phyloP scores from a whole-genome alignment of 2,113 vertebrate genomes.

The Gadus chalcogrammus region DNA sequence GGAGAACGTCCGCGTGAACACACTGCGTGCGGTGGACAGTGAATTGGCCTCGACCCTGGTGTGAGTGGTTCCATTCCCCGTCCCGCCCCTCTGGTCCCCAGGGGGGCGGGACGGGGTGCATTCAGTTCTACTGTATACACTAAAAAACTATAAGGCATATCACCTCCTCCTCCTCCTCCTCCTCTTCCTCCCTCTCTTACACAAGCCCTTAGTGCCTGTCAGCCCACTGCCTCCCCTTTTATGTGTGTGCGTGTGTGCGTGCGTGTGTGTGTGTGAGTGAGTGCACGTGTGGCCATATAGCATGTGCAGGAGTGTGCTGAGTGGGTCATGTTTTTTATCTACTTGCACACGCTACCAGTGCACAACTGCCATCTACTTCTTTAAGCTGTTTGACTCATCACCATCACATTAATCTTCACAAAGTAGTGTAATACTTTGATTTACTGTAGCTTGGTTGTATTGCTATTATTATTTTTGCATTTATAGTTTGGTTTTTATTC shows the following conservation, averaged over 20 bases:
- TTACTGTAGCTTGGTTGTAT: slow-evolving; percentile 89
- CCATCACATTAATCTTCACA: slow-evolving; percentile 78
- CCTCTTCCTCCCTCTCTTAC: slow-evolving; percentile 56
- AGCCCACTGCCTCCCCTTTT: slow-evolving; percentile 76
- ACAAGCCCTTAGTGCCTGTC: slow-evolving; percentile 73
- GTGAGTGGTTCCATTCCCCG: slow-evolving; percentile 66
- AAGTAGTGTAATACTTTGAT: slow-evolving; percentile 83
- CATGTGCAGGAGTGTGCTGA: slow-evolving; percentile 63
- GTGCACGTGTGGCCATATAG: slow-evolving; percentile 26
- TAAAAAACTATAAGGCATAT: slow-evolving; percentile 72
- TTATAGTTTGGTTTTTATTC: slow-evolving; percentile 85
- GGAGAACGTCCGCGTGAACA: neutral
- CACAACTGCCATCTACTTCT: slow-evolving; percentile 96
- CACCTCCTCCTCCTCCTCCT: slow-evolving; percentile 55
- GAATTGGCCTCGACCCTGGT: slow-evolving; percentile 58
- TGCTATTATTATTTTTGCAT: slow-evolving; percentile 74
- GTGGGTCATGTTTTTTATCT: slow-evolving; percentile 87
- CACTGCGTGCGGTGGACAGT: slow-evolving; percentile 31
- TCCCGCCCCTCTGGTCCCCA: slow-evolving; percentile 71
- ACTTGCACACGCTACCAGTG: slow-evolving; percentile 93
- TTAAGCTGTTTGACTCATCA: slow-evolving; percentile 96
- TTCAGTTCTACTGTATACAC: slow-evolving; percentile 74
- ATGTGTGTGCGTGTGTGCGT: slow-evolving; percentile 79
- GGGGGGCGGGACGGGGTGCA: slow-evolving; percentile 59
- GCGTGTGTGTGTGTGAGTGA: slow-evolving; percentile 26